Evolutionary conservation across 2,113 vertebrate species (phyloP), one percentile per base, ranked within the genome.

Genomic region (Uropsilus gracilis): DNA sequence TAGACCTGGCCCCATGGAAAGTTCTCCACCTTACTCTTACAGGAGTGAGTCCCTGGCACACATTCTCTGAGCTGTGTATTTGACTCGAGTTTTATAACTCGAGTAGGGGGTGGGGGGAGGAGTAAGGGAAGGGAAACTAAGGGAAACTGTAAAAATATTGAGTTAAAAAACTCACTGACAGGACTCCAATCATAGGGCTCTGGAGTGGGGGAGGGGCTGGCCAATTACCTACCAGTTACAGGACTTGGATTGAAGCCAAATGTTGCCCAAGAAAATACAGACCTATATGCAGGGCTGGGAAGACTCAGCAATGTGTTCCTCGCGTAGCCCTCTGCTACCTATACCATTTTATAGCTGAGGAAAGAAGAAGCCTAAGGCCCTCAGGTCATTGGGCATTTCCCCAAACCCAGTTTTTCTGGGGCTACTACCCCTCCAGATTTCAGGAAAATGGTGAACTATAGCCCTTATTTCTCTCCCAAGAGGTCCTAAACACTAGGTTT

Each of bases 81-180:
- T 91, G 90, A 90, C 81, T 90, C 6, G 0, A 24, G 46, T 90
- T 84, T 84, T 76, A 84, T 20, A 76, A 55, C 72, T 81, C 69
- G 34, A 57, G 34, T 64, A 71, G 77, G 59, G 1, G 37, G 26
- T 0, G 2, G 11, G 6, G 50, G 34, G 46, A 44, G 63, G n/a
- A 17, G 63, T 66, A 26, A 32, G n/a, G n/a, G 14, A 14, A 32
- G 73, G 93, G 73, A 39, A 50, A 28, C 64, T 20, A 32, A 32
- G 87, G 46, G 86, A 94, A 87, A 91, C 91, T 94, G 80, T 94
- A 69, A 97, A 96, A 95, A 96, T 64, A 76, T 18, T 42, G 50
- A 86, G 90, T 78, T 86, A 88, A 42, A 42, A 88, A 94, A 96
- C 68, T 90, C 93, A 81, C 48, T 5, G 1, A 77, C 90, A 90